Percentiles rank a stretch among this genome's conserved stretches.
Evolutionary conservation across 2,113 vertebrate genomes (phyloP).

Genomic region (Zosterops hypoxanthus): DNA sequence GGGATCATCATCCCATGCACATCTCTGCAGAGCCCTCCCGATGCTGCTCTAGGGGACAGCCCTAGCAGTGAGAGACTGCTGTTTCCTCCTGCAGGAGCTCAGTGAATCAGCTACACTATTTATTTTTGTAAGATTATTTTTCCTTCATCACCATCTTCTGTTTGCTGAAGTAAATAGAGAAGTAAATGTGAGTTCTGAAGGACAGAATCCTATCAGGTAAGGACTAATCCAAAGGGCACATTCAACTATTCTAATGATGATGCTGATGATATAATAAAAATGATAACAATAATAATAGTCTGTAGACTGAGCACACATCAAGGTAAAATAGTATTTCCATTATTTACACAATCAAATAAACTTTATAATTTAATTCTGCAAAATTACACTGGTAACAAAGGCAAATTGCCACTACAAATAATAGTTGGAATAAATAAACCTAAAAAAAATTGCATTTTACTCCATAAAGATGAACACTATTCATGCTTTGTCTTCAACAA

Average conservation of each 20-base stretch:
- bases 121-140: background rate
- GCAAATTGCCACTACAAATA: background rate
- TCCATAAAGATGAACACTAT: background rate
- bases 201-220: background rate
- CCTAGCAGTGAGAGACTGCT: background rate
- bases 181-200: background rate
- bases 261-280: background rate
- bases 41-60: background rate
- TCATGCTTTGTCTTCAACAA: background rate
- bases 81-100: background rate
- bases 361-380: background rate
- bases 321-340: background rate
- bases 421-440: background rate
- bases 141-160: background rate
- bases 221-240: background rate
- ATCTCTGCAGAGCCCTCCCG: background rate
- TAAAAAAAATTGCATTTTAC: background rate
- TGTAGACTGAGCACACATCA: background rate
- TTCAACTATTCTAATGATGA: background rate
- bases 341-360: background rate
- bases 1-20: background rate
- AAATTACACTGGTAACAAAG: background rate
- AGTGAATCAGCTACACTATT: background rate
- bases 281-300: background rate
- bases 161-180: background rate